Evolutionary conservation across 2,797 vertebrate genomes (phyloP).

Genomic region (Lithobates pipiens): DNA sequence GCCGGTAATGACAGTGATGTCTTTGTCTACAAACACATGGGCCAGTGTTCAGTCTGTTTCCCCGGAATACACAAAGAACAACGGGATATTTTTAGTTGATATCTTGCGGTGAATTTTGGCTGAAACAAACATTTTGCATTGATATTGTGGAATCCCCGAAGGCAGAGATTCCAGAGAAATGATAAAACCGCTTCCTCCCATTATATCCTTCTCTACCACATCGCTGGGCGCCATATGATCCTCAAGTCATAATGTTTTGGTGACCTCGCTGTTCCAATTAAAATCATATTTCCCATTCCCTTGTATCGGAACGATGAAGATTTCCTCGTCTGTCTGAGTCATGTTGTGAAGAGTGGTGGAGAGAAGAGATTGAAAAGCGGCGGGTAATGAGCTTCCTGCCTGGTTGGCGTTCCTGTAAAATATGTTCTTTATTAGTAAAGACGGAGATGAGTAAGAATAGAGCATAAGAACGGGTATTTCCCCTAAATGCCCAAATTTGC

Average conservation of each 20-base stretch:
- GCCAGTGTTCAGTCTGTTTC: background rate
- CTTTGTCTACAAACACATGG: background rate
- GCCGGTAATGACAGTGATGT: background rate
- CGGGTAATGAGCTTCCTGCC: background rate
- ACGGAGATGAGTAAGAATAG: background rate
- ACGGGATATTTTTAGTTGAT: background rate
- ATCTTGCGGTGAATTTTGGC: background rate
- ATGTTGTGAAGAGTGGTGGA: background rate
- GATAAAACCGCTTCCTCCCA: background rate
- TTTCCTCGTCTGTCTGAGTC: background rate
- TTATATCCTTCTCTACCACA: background rate
- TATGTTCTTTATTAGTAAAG: background rate
- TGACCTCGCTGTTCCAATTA: background rate
- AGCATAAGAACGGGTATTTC: too few relatives aligned
- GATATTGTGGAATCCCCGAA: background rate
- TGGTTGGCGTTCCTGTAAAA: background rate
- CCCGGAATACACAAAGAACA: background rate
- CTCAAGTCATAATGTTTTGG: background rate
- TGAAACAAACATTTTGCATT: background rate
- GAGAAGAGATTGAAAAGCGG: background rate
- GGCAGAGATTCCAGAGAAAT: background rate
- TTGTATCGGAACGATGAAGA: too few relatives aligned
- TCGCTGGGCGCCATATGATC: background rate
- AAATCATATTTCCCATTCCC: background rate
- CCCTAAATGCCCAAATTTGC: too few relatives aligned